Evolutionary conservation across 1,140 invertebrate genomes (phyloP).

Genomic region (Anadara kagoshimensis): DNA sequence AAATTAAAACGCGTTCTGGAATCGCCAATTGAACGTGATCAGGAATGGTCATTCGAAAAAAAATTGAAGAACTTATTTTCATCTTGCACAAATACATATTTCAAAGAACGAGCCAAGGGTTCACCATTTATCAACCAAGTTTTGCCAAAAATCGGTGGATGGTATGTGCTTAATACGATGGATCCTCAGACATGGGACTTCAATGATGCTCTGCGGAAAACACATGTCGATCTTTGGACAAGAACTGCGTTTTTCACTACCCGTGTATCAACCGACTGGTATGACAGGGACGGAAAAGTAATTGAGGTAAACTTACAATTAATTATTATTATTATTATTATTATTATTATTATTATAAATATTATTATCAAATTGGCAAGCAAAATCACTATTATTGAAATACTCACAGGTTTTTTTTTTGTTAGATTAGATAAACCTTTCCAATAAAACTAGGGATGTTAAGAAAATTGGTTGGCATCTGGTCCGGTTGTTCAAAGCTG

Average conservation of each 20-base stretch:
- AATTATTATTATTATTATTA: too few species aligned
- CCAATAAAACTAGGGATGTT: too few species aligned
- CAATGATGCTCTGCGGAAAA: conserved; percentile 52
- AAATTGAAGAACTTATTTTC: conserved; percentile 66
- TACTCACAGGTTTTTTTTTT: too few species aligned
- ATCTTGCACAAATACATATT: conserved; percentile 65
- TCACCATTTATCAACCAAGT: conserved; percentile 59
- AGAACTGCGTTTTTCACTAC: conserved; percentile 57
- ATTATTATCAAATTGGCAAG: too few species aligned
- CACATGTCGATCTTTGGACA: conserved; percentile 64
- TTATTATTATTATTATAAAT: too few species aligned
- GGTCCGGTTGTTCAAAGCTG: too few species aligned
- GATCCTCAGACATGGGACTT: conserved; percentile 49
- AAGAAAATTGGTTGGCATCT: too few species aligned
- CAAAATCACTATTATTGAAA: too few species aligned
- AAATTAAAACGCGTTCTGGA: conserved; percentile 55
- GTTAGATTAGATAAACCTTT: too few species aligned
- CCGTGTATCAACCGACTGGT: conserved; percentile 46
- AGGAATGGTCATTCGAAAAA: conserved; percentile 55
- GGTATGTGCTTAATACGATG: conserved; percentile 58
- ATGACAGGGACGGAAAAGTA: conserved; percentile 41
- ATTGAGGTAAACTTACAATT: conserved; percentile 52
- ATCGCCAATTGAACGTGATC: conserved; percentile 33
- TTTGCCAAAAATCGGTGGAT: conserved; percentile 58
- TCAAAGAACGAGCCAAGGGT: conserved; percentile 47